Percentiles rank a stretch among this genome's conserved stretches.
Evolutionary conservation across 2,113 vertebrate species (phyloP).

Genomic region (Solea senegalensis): DNA sequence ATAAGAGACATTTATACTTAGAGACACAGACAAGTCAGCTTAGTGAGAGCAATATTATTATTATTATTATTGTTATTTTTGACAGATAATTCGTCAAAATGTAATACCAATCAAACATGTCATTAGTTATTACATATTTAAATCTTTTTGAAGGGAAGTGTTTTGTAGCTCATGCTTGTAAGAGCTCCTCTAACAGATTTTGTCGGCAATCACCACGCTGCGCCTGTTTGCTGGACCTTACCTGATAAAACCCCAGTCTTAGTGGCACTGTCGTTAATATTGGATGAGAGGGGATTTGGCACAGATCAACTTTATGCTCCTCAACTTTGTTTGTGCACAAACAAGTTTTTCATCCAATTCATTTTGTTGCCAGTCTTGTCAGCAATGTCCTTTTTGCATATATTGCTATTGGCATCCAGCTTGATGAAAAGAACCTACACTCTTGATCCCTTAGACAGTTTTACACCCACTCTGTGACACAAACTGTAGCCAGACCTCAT

Average conservation of each 20-base stretch:
- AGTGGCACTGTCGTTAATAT: background rate
- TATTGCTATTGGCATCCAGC: background rate
- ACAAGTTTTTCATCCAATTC: background rate
- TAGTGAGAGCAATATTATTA: background rate
- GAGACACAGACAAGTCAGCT: background rate
- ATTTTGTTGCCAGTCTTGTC: background rate
- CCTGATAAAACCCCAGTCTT: background rate
- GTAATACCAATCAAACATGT: too few relatives aligned
- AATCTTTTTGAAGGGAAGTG: too few relatives aligned
- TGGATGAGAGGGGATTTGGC: background rate
- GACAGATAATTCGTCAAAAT: background rate
- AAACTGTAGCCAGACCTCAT: background rate
- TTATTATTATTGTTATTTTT: background rate
- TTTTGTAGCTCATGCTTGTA: background rate
- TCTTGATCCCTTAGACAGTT: background rate
- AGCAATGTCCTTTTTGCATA: conserved; percentile 1
- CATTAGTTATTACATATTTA: too few relatives aligned
- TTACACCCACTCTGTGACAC: background rate
- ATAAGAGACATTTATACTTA: background rate
- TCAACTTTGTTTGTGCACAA: background rate
- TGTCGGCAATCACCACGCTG: background rate
- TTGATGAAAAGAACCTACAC: background rate
- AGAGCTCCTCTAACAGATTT: background rate
- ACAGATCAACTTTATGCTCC: background rate
- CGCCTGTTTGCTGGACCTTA: background rate